phyloP scores from a whole-genome alignment of 2,113 vertebrate genomes.

The Alosa alosa region DNA sequence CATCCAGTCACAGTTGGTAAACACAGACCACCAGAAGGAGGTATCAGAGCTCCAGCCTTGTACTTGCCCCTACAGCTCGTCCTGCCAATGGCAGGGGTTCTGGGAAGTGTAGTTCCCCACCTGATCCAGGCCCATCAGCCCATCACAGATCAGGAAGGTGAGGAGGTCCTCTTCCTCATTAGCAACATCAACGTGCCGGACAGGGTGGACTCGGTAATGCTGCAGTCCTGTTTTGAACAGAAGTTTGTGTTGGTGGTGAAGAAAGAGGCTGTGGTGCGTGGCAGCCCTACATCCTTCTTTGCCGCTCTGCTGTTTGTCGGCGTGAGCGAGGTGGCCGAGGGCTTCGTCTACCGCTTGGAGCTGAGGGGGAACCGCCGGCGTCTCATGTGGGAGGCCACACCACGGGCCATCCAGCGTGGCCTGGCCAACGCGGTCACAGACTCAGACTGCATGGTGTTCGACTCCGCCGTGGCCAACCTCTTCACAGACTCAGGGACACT shows the following conservation, averaged over 20 bases:
- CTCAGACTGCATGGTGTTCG: constrained; percentile 77
- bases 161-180: constrained; percentile 78
- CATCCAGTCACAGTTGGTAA: constrained; percentile 60
- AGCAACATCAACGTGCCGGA: constrained; percentile 76
- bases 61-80: constrained; percentile 75
- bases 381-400: constrained; percentile 78
- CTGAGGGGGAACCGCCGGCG: constrained; percentile 74
- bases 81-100: constrained; percentile 76
- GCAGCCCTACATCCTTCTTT: constrained; percentile 76
- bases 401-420: constrained; percentile 73
- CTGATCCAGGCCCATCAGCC: constrained; percentile 77
- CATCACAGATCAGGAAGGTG: constrained; percentile 75
- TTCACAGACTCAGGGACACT: constrained; percentile 76
- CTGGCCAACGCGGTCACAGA: constrained; percentile 74
- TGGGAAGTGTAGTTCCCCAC: constrained; percentile 78
- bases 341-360: constrained; percentile 76
- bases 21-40: constrained; percentile 75
- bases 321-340: constrained; percentile 72
- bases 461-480: constrained; percentile 73
- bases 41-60: constrained; percentile 74
- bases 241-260: constrained; percentile 79
- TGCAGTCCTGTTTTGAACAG: constrained; percentile 77
- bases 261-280: constrained; percentile 75
- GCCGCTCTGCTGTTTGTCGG: constrained; percentile 76
- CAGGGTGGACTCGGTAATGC: constrained; percentile 79